phyloP scores from a whole-genome alignment of 1,140 invertebrate species.

The Drosophila kanapiae region DNA sequence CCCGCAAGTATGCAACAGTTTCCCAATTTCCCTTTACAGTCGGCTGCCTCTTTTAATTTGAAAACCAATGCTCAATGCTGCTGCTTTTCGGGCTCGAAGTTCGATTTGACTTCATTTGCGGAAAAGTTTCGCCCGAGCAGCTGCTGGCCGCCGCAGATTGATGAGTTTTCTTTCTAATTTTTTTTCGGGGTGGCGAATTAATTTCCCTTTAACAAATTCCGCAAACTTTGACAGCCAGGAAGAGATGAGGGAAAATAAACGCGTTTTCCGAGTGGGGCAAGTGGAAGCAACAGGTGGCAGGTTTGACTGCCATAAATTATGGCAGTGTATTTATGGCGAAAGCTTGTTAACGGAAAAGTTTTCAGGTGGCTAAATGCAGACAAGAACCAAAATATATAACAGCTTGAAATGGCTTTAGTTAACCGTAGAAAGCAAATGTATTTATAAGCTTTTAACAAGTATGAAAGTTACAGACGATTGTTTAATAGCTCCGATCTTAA shows the following conservation, averaged over 20 bases:
- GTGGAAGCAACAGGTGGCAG: slow-evolving; percentile 30
- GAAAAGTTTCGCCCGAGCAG: slow-evolving; percentile 24
- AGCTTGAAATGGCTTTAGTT: neutral
- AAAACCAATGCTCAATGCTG: slow-evolving; percentile 57
- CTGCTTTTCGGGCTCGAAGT: slow-evolving; percentile 19
- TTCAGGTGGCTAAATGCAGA: neutral
- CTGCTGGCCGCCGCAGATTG: slow-evolving; percentile 47
- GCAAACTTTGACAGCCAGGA: slow-evolving; percentile 17
- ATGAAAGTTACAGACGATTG: too few species aligned
- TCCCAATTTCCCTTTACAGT: slow-evolving; percentile 67
- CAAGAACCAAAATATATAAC: neutral
- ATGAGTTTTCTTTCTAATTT: slow-evolving; percentile 44
- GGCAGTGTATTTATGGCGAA: slow-evolving; percentile 5
- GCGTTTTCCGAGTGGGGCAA: neutral
- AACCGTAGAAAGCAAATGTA: neutral
- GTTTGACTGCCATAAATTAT: neutral
- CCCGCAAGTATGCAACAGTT: slow-evolving; percentile 73
- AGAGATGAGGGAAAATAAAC: neutral
- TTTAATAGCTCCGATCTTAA: too few species aligned
- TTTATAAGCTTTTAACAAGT: neutral
- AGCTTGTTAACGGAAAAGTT: slow-evolving; percentile 1
- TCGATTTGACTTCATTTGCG: slow-evolving; percentile 49
- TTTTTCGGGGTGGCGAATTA: slow-evolving; percentile 23
- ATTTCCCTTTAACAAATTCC: slow-evolving; percentile 40
- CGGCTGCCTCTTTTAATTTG: slow-evolving; percentile 73